Conservation (phyloP, 2,113 vertebrate species). For the Rhinogobius similis region DNA sequence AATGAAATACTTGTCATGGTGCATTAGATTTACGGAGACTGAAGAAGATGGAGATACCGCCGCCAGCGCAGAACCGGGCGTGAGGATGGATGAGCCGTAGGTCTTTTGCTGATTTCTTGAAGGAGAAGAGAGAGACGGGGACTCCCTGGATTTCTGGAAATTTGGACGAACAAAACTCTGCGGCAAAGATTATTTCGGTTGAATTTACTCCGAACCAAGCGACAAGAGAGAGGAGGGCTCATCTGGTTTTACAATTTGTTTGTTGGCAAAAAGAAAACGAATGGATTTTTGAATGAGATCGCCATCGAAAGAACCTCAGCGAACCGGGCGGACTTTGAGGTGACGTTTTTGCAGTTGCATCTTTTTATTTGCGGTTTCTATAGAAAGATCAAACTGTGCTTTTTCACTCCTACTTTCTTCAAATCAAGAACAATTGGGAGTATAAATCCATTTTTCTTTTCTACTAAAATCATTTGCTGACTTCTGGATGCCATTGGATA, state of each 20-base stretch:
- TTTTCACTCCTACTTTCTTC: not conserved
- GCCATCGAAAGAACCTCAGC: not conserved
- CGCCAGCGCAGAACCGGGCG: not conserved
- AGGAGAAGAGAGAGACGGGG: not conserved
- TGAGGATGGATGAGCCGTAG: not conserved
- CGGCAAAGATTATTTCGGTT: not conserved
- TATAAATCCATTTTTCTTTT: no score
- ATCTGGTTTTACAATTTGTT: no score
- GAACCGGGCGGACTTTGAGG: not conserved
- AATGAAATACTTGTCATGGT: not conserved
- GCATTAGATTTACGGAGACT: constrained; percentile 4
- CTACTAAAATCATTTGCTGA: no score
- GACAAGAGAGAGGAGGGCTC: no score
- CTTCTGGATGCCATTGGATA: no score
- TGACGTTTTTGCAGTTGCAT: not conserved
- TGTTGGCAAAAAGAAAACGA: not conserved
- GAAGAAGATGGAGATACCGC: constrained; percentile 10
- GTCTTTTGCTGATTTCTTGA: not conserved
- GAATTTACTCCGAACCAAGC: no score
- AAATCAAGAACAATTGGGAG: not conserved
- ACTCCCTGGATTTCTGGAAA: not conserved
- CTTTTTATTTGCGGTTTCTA: not conserved
- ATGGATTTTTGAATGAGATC: constrained; percentile 36
- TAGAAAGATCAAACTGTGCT: not conserved
- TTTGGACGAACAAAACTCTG: not conserved